Evolutionary conservation across 2,888 invertebrate species (phyloP).

Genomic region (Stegana nigrithorax): DNA sequence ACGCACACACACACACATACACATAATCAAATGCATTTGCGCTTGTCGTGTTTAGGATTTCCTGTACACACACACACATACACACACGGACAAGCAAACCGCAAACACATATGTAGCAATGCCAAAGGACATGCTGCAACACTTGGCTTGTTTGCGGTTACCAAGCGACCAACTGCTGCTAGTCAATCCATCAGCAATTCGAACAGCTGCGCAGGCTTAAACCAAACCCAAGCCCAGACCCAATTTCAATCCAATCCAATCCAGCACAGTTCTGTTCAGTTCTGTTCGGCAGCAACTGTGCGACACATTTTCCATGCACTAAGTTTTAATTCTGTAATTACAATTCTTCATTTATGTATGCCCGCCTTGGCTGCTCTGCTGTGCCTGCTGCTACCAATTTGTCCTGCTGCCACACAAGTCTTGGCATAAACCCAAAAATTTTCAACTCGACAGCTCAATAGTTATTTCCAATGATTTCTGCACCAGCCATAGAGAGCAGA

Average conservation of each 20-base stretch:
- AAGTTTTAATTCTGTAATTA: slow-evolving; percentile 57
- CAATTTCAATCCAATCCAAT: too few species aligned
- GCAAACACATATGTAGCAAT: neutral
- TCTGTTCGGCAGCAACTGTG: neutral
- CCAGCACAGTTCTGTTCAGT: too few species aligned
- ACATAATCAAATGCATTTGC: neutral
- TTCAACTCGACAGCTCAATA: slow-evolving; percentile 36
- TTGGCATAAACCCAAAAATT: slow-evolving; percentile 11
- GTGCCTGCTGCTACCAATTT: neutral
- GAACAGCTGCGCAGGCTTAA: neutral
- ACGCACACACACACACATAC: neutral
- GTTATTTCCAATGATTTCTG: slow-evolving; percentile 51
- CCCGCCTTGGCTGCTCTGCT: neutral
- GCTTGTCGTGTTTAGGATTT: neutral
- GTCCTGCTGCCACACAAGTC: neutral
- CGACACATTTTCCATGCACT: slow-evolving; percentile 25
- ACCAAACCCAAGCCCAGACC: too few species aligned
- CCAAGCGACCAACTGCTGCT: neutral
- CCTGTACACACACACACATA: neutral
- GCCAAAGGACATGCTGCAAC: too few species aligned
- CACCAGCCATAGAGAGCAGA: slow-evolving; percentile 21
- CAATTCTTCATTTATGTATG: slow-evolving; percentile 39
- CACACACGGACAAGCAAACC: neutral
- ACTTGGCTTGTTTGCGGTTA: neutral
- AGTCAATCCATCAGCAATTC: neutral